Evolutionary conservation across 2,888 invertebrate species (phyloP), one percentile per base, ranked within the genome.

Genomic region (Leptinotarsa haldemani): DNA sequence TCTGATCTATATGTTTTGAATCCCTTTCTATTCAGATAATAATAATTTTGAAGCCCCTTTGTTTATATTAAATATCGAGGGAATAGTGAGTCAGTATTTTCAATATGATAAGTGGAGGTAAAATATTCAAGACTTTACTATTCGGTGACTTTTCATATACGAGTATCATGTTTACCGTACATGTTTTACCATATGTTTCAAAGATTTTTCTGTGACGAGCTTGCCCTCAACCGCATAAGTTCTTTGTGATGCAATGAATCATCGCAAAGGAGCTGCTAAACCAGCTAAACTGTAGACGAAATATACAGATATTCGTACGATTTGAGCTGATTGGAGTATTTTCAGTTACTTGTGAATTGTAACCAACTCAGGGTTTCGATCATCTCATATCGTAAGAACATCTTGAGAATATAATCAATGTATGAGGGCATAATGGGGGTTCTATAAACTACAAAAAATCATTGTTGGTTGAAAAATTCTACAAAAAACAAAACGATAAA

Each of bases 401-500:
- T 1, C 12, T 56, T 15, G 22, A 56, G 56, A 56, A 56, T 20
- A 25, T 56, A 56, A 56, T 22, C 13, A 56, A 56, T 56, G 56
- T 56, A 56, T 56, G 56, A 56, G 56, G 22, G 56, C 56, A 30
- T 16, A 61, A 61, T 30, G 7, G 61, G 40, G 25, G 9, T 30
- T 61, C 16, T 47, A 30, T 15, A 69, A 63, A 69, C 58, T 69
- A 61, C 46, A 61, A 69, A 46, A 40, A 69, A 30, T 20, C 58
- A 56, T 47, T 40, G 61, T 20, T 2, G 25, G 22, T 56, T 40
- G n/a, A 63, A 46, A 66, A 18, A 65, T 61, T 65, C 48, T 70
- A 71, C 68, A 74, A 65, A 70, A 77, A 74, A 78, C 67, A 75
- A 78, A 74, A 77, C 69, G 56, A 80, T 68, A 65, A 81, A 81